Evolutionary conservation across 2,888 invertebrate species (phyloP).

Genomic region (Drosophila tripunctata): DNA sequence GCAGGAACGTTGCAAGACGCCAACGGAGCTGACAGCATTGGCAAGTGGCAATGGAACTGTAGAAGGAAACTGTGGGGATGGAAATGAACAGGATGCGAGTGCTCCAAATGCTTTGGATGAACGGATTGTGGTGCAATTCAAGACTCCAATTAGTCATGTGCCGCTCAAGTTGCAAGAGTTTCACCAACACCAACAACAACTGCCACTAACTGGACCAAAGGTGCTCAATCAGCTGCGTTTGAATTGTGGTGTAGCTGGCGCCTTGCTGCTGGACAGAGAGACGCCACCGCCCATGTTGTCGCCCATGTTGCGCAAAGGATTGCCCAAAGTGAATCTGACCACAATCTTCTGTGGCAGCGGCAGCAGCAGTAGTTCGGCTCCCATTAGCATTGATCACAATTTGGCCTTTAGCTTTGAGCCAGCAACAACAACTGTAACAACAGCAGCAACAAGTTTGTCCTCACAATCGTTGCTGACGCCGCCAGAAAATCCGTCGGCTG

Average conservation of each 20-base stretch:
- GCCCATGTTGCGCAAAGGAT: slow-evolving; percentile 68
- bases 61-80: slow-evolving; percentile 4
- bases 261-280: slow-evolving; percentile 36
- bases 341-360: slow-evolving; percentile 83
- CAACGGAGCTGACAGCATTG: slow-evolving; percentile 20
- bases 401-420: slow-evolving; percentile 64
- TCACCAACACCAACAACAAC: slow-evolving; percentile 17
- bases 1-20: slow-evolving; percentile 58
- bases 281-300: slow-evolving; percentile 61
- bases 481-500: slow-evolving; percentile 40
- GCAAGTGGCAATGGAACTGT: slow-evolving; percentile 2
- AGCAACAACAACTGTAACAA: not conserved
- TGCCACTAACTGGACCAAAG: slow-evolving; percentile 9
- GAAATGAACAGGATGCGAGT: too few species aligned
- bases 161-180: slow-evolving; percentile 59
- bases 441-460: not conserved
- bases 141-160: slow-evolving; percentile 72
- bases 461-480: slow-evolving; percentile 55
- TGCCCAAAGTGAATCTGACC: slow-evolving; percentile 84
- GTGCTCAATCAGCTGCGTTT: slow-evolving; percentile 52
- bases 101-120: slow-evolving; percentile 20
- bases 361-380: slow-evolving; percentile 59
- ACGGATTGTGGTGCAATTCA: slow-evolving; percentile 70
- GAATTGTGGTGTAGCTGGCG: slow-evolving; percentile 48
- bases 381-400: slow-evolving; percentile 63